Percentiles rank a stretch among this genome's conserved stretches.
Conservation (phyloP, 2,888 invertebrate species). For the Protophormia terraenovae region DNA sequence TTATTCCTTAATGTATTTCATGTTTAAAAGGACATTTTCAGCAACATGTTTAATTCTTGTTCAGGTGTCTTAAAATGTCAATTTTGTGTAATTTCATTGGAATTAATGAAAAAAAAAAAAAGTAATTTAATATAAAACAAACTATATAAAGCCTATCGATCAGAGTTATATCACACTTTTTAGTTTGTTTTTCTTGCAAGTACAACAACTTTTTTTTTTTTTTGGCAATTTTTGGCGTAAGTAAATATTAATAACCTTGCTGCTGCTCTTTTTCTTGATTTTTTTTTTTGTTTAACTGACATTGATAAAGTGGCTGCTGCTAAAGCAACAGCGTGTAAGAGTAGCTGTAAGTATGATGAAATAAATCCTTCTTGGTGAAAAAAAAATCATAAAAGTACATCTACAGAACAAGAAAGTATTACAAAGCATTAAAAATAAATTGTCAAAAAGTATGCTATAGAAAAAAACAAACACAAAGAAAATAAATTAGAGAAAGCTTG, state of each 20-base stretch:
- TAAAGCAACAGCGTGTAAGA: conserved; percentile 46
- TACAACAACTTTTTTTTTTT: background rate
- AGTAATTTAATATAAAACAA: background rate
- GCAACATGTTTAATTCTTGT: background rate
- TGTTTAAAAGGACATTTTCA: too few species aligned
- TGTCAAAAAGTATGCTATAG: conserved; percentile 56
- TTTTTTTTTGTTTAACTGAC: conserved; percentile 38
- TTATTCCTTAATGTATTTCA: too few species aligned
- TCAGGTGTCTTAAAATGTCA: background rate
- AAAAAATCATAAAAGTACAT: conserved; percentile 2
- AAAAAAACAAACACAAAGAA: background rate
- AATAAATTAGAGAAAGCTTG: background rate
- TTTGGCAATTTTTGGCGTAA: conserved; percentile 40
- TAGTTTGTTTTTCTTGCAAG: background rate
- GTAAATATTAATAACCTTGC: conserved; percentile 58
- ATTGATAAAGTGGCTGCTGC: conserved; percentile 64
- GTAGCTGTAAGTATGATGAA: background rate
- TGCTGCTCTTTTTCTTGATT: background rate
- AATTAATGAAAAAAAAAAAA: too few species aligned
- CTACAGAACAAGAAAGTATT: conserved; percentile 32
- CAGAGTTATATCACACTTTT: conserved; percentile 39
- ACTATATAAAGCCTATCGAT: conserved; percentile 42
- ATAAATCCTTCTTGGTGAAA: conserved; percentile 25
- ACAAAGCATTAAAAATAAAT: conserved; percentile 63
- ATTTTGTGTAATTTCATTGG: background rate